phyloP scores from a whole-genome alignment of 2,113 vertebrate species.

The Furnarius figulus region DNA sequence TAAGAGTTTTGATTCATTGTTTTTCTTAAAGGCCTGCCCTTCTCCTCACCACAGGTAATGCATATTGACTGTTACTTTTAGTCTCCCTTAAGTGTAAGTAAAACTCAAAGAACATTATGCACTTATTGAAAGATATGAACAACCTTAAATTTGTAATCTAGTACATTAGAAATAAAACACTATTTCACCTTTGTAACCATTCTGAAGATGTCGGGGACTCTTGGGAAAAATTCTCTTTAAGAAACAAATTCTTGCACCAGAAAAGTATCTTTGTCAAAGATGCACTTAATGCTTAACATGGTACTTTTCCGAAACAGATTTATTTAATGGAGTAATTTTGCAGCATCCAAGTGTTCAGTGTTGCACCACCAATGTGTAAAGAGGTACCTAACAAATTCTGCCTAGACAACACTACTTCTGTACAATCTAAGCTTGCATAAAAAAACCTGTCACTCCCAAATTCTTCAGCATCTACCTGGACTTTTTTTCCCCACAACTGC shows the following conservation, averaged over 20 bases:
- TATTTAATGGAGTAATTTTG: not conserved
- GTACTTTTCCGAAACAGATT: not conserved
- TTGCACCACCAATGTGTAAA: not conserved
- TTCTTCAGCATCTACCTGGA: not conserved
- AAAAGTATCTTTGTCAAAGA: not conserved
- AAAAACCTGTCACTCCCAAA: not conserved
- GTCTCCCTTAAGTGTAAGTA: not conserved
- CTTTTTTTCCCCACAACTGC: not conserved
- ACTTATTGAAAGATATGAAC: not conserved
- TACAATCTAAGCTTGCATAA: not conserved
- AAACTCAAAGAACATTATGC: not conserved
- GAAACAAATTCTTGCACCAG: not conserved
- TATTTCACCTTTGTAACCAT: not conserved
- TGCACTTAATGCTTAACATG: not conserved
- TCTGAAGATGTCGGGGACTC: not conserved
- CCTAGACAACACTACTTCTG: not conserved
- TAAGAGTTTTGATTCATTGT: not conserved
- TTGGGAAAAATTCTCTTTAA: not conserved
- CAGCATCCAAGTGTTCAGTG: not conserved
- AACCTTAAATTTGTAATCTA: not conserved
- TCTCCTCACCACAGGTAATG: not conserved
- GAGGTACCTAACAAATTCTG: not conserved
- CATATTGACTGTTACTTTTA: not conserved
- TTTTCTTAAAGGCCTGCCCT: not conserved
- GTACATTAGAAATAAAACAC: not conserved